Evolutionary conservation across 2,888 invertebrate species (phyloP).

Genomic region (Hypselothyrea guttata): DNA sequence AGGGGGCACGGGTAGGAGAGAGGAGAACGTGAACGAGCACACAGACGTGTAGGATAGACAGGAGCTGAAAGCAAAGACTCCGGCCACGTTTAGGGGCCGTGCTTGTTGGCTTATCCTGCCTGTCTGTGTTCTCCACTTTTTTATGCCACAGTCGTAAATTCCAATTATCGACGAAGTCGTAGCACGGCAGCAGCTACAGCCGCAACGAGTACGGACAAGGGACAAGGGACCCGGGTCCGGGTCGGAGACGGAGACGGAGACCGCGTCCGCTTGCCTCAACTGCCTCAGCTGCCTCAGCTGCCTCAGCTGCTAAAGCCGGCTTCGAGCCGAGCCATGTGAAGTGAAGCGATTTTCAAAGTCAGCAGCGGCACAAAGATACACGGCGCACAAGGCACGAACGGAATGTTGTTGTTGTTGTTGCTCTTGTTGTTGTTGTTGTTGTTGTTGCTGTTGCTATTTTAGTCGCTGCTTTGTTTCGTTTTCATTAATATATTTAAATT

Average conservation of each 20-base stretch:
- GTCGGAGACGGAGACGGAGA: slow-evolving; percentile 14
- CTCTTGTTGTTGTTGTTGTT: slow-evolving; percentile 2
- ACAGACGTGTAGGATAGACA: slow-evolving; percentile 15
- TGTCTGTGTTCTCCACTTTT: slow-evolving; percentile 57
- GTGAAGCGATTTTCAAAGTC: slow-evolving; percentile 70
- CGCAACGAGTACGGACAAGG: slow-evolving; percentile 9
- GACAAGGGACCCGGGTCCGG: slow-evolving; percentile 17
- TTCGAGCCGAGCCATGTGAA: slow-evolving; percentile 41
- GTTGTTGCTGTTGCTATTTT: slow-evolving; percentile 46
- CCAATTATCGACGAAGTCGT: slow-evolving; percentile 75
- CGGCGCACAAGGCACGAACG: slow-evolving; percentile 23
- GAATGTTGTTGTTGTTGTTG: slow-evolving; percentile 6
- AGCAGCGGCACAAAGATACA: slow-evolving; percentile 52
- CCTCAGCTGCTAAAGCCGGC: slow-evolving; percentile 39
- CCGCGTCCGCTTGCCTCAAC: neutral
- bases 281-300: slow-evolving; percentile 8
- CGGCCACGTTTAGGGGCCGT: slow-evolving; percentile 44
- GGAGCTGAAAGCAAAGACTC: slow-evolving; percentile 19
- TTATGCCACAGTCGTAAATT: slow-evolving; percentile 77
- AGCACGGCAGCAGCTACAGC: slow-evolving; percentile 50
- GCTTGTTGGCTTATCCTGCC: slow-evolving; percentile 50
- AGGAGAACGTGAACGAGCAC: slow-evolving; percentile 6
- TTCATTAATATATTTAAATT: slow-evolving; percentile 50
- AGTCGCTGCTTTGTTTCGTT: slow-evolving; percentile 49
- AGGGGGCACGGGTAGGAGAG: neutral